Base-by-base conservation (phyloP, 2,113 vertebrate genomes). In the Tichodroma muraria region DNA sequence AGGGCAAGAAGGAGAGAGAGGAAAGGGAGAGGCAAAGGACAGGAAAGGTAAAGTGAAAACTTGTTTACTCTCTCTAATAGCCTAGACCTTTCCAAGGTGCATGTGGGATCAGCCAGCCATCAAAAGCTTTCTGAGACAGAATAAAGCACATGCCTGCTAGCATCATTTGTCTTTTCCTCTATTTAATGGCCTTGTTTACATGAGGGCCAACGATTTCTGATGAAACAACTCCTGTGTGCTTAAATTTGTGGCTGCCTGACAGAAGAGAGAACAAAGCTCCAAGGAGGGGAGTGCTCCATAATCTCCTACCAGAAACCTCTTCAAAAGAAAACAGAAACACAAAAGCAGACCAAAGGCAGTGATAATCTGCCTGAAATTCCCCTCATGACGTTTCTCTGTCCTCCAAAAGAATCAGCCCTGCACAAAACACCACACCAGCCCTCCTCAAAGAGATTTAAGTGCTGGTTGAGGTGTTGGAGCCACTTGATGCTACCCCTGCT, bases 151-250 rank as follows among this genome's bases (percentile, higher is more conserved):
- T 28, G 24, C 47, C 56, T 15, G 16, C 19, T 44, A 83, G n/a
- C 63, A 80, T 80, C 33, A 88, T 90, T 94, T 89, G 56, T 73
- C 91, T 88, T 85, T 77, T 61, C 66, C 47, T 90, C 64, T 92
- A 2, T 93, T 92, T 89, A 93, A 90, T 89, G 45, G 45, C 24
- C 47, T 82, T 93, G 66, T 95, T 94, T 95, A 92, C 66, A 91
- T 72, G 63, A 87, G 70, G 71, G 54, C 47, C 18, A 89, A 89
- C 8, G 13, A 73, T 86, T 96, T 94, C 73, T 50, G 80, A 59
- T 40, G 59, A 72, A 92, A 54, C 53, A 79, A 25, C 42, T 85
- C 23, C 1, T 18, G 17, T 42, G 38, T 25, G 22, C 77, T 93
- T 89, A 70, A 57, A 83, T 80, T 47, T 80, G 68, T 77, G 63